These are phyloP conservation scores for Siphamia tubifer DNA, from an alignment of 2,113 vertebrate species.

Conservation along the genomic window DNA sequence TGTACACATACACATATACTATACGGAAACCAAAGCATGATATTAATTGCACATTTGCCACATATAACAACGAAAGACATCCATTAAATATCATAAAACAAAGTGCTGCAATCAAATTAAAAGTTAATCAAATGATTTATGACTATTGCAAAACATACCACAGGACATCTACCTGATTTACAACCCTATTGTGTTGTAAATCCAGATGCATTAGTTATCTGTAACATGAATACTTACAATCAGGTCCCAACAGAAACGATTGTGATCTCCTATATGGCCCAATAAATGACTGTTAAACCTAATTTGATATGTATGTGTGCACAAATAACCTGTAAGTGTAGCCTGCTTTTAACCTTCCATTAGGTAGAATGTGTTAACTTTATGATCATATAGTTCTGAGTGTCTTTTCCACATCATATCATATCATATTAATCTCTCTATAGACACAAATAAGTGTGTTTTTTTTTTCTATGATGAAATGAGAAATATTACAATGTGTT, in stretches of 20 bases:
- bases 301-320: not conserved
- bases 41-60: slow-evolving; percentile 46
- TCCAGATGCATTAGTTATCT: slow-evolving; percentile 12
- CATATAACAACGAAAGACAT: slow-evolving; percentile 20
- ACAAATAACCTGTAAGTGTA: slow-evolving; percentile 13
- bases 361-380: not conserved
- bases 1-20: slow-evolving; percentile 21
- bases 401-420: not conserved
- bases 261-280: slow-evolving; percentile 32
- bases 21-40: slow-evolving; percentile 16
- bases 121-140: slow-evolving; percentile 22
- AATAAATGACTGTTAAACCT: slow-evolving; percentile 13
- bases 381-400: not conserved
- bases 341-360: slow-evolving; percentile 3
- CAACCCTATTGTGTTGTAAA: not conserved
- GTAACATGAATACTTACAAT: slow-evolving; percentile 24
- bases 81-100: slow-evolving; percentile 4
- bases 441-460: not conserved
- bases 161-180: not conserved
- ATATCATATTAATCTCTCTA: slow-evolving; percentile 1
- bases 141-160: not conserved
- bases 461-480: slow-evolving; percentile 35
- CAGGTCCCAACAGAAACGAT: slow-evolving; percentile 44
- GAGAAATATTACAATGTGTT: not conserved
- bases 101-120: slow-evolving; percentile 27